A percentile compares a stretch with the other conserved stretches of the same genome.
phyloP scores from a whole-genome alignment of 2,113 vertebrate genomes.

The Empidonax traillii region DNA sequence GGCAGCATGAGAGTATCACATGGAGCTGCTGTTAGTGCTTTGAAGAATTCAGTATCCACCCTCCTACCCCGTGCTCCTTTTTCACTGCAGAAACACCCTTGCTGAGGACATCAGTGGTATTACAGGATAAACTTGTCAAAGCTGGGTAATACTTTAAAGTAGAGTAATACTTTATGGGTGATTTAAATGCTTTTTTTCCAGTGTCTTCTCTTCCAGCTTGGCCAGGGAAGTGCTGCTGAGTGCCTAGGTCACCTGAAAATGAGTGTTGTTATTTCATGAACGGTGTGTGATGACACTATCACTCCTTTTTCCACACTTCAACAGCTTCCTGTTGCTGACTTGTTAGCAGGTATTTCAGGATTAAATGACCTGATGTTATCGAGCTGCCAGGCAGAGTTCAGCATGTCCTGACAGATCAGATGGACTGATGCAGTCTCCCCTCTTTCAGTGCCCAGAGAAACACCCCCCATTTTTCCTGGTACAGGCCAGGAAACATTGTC shows the following conservation, averaged over 20 bases:
- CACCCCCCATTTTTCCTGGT: neutral
- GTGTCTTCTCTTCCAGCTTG: neutral
- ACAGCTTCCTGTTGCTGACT: slow-evolving; percentile 18
- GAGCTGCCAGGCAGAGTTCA: neutral
- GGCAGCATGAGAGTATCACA: neutral
- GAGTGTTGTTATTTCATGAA: neutral
- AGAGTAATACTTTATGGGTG: neutral
- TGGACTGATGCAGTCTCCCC: neutral
- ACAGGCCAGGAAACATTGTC: slow-evolving; percentile 3
- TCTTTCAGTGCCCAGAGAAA: neutral
- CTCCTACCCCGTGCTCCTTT: neutral
- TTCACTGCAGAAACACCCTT: neutral
- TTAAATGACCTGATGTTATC: slow-evolving; percentile 46
- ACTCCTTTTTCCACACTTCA: neutral
- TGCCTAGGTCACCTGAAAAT: neutral
- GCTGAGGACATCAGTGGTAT: neutral
- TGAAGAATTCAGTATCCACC: neutral
- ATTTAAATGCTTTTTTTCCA: neutral
- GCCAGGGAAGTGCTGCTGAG: neutral
- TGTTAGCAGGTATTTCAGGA: slow-evolving; percentile 22
- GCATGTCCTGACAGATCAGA: neutral
- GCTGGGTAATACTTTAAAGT: neutral
- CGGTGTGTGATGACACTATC: neutral
- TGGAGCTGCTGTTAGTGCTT: neutral
- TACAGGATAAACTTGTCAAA: slow-evolving; percentile 7